phyloP scores from a whole-genome alignment of 1,140 invertebrate genomes.

The Onthophagus taurus region DNA sequence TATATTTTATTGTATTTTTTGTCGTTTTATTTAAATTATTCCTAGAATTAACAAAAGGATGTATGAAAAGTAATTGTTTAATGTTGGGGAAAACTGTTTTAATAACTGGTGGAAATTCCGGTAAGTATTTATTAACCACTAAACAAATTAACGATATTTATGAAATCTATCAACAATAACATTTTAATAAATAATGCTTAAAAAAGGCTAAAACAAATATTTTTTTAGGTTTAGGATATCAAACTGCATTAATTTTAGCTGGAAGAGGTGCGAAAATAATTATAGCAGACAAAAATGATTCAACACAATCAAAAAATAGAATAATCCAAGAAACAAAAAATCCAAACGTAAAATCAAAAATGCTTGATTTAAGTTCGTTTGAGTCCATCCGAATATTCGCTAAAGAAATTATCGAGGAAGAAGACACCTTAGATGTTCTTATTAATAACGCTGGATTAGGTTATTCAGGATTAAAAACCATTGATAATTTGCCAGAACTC shows the following conservation, averaged over 20 bases:
- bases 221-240: conserved; percentile 49
- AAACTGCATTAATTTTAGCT: conserved; percentile 72
- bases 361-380: conserved; percentile 42
- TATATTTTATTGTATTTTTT: no score
- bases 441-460: conserved; percentile 56
- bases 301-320: conserved; percentile 47
- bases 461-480: conserved; percentile 36
- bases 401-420: conserved; percentile 38
- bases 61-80: no score
- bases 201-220: conserved; percentile 43
- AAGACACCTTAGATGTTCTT: conserved; percentile 50
- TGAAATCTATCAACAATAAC: no score
- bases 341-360: conserved; percentile 15
- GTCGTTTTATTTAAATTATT: no score
- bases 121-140: no score
- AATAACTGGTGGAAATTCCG: no score
- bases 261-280: conserved; percentile 70
- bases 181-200: no score
- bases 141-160: no score
- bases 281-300: conserved; percentile 62
- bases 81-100: no score
- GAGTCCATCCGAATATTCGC: conserved; percentile 43
- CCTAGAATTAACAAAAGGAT: no score
- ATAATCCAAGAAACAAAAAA: conserved; percentile 32
- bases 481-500: conserved; percentile 49